These are phyloP conservation scores for Marronus borbonicus DNA, from an alignment of 2,888 invertebrate species.

Conservation along the genomic window DNA sequence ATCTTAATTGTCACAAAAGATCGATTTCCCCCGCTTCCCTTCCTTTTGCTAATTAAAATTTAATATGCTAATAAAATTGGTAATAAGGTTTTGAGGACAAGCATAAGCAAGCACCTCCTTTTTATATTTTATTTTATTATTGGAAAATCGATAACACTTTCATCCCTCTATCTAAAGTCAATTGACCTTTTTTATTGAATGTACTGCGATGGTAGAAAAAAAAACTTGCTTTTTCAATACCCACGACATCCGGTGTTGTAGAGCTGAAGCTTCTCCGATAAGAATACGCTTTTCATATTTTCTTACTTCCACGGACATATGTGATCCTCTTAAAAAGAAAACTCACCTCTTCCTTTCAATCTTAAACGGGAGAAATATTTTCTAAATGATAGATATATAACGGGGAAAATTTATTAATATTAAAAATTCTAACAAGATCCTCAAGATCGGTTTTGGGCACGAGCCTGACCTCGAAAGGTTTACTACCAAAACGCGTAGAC, in stretches of 20 bases:
- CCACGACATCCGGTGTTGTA: slow-evolving; percentile 13
- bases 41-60: background rate
- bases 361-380: background rate
- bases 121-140: slow-evolving; percentile 34
- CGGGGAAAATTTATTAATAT: no score
- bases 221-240: slow-evolving; percentile 30
- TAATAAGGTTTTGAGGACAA: background rate
- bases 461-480: no score
- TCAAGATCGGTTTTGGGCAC: no score
- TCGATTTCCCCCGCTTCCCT: no score
- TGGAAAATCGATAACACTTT: slow-evolving; percentile 38
- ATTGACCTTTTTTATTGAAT: slow-evolving; percentile 42
- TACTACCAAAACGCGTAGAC: no score
- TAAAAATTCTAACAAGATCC: no score
- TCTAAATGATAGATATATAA: background rate
- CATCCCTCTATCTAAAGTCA: slow-evolving; percentile 29
- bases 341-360: background rate
- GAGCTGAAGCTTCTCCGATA: slow-evolving; percentile 20
- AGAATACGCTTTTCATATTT: slow-evolving; percentile 34
- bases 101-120: background rate
- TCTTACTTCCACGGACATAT: slow-evolving; percentile 12
- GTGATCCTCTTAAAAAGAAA: slow-evolving; percentile 10
- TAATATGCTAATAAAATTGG: background rate
- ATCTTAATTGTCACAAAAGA: no score
- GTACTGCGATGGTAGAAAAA: slow-evolving; percentile 30